These are phyloP conservation scores for Cancer borealis DNA, from an alignment of 2,888 invertebrate species.

Conservation along the genomic window DNA sequence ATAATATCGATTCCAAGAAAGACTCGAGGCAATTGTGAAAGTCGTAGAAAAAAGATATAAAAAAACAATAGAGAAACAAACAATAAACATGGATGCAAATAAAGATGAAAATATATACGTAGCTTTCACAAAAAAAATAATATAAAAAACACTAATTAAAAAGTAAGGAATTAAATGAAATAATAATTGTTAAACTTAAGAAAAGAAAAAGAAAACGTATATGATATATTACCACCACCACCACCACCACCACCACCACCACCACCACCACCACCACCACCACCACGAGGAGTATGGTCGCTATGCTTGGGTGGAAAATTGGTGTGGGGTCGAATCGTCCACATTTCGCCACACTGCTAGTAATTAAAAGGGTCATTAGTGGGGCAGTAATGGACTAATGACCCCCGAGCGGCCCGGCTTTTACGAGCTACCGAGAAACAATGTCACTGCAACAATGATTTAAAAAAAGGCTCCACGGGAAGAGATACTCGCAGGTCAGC, in stretches of 20 bases:
- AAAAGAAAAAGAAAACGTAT: background rate
- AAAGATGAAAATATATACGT: background rate
- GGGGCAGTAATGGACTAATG: slow-evolving; percentile 28
- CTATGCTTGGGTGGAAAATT: slow-evolving; percentile 7
- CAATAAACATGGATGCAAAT: background rate
- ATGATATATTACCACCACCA: background rate
- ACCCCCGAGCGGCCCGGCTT: background rate
- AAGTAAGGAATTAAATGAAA: no score
- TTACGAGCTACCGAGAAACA: background rate
- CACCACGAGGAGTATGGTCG: background rate
- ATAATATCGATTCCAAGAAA: background rate
- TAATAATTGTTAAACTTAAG: no score
- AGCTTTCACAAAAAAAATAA: background rate
- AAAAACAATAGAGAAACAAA: background rate
- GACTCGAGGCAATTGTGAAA: background rate
- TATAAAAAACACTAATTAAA: background rate
- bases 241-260: background rate
- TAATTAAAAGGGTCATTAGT: slow-evolving; percentile 31
- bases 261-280: background rate
- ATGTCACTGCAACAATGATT: slow-evolving; percentile 23
- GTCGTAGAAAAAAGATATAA: background rate
- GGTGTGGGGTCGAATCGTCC: background rate
- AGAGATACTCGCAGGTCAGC: background rate
- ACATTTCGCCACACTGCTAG: slow-evolving; percentile 2
- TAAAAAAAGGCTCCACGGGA: background rate